Evolutionary conservation across 2,888 invertebrate species (phyloP).

Genomic region (Hirtodrosophila confusa): DNA sequence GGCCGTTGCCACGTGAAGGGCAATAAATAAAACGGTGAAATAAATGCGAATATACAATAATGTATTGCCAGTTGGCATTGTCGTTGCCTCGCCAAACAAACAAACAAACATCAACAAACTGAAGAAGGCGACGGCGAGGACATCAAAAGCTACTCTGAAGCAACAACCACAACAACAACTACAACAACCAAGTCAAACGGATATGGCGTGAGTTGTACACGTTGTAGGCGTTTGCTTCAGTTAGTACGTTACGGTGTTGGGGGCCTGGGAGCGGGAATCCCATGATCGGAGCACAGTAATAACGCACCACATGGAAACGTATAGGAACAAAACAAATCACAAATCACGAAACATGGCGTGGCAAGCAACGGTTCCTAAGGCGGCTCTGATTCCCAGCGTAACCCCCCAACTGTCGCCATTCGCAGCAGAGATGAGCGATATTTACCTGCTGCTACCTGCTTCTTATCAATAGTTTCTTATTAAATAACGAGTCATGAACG

Average conservation of each 20-base stretch:
- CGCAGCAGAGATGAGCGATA: neutral
- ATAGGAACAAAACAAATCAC: constrained; percentile 17
- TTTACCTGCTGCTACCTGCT: no score
- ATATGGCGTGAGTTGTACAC: constrained; percentile 70
- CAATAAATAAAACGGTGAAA: constrained; percentile 75
- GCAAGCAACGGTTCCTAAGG: constrained; percentile 69
- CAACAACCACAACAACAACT: constrained; percentile 11
- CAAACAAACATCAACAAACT: constrained; percentile 38
- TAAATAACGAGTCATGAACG: no score
- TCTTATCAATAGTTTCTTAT: no score
- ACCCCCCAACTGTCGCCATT: constrained; percentile 27
- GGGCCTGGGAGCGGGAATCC: constrained; percentile 5
- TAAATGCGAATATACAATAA: constrained; percentile 76
- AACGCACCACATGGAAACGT: constrained; percentile 33
- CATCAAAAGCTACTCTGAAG: neutral
- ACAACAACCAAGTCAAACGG: constrained; percentile 47
- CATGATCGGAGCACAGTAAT: constrained; percentile 7
- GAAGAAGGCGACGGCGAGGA: constrained; percentile 5
- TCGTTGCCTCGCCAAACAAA: constrained; percentile 44
- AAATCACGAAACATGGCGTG: constrained; percentile 80
- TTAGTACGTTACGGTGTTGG: constrained; percentile 3
- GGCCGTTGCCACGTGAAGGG: constrained; percentile 67
- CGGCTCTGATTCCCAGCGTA: constrained; percentile 2
- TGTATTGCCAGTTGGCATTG: constrained; percentile 61
- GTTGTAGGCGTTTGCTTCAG: constrained; percentile 62